Percentiles rank a stretch among this genome's conserved stretches.
Evolutionary conservation across 2,888 invertebrate genomes (phyloP).

Genomic region (Epistrophe grossulariae): DNA sequence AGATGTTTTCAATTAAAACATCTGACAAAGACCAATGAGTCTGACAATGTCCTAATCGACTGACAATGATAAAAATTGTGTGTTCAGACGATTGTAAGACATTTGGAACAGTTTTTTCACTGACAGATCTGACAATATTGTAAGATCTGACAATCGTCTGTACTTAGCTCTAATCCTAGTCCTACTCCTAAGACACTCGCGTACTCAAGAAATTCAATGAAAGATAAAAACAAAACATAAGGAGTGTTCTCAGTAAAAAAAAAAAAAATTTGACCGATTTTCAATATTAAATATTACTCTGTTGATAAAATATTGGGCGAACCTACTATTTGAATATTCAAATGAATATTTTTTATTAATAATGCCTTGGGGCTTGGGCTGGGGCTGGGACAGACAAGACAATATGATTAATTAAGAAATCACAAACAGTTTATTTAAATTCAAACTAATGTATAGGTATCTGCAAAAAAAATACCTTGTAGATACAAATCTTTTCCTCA

Average conservation of each 20-base stretch:
- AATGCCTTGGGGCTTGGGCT: not conserved
- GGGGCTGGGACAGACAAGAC: not conserved
- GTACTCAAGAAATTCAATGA: too few species aligned
- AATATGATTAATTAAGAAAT: slow-evolving; percentile 5
- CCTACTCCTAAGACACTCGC: too few species aligned
- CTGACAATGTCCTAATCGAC: too few species aligned
- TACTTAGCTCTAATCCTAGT: too few species aligned
- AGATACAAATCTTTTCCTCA: slow-evolving; percentile 7
- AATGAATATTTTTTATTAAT: not conserved
- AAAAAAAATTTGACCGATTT: not conserved
- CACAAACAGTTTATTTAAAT: not conserved
- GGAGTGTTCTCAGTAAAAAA: not conserved
- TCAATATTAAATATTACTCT: not conserved
- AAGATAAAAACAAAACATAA: too few species aligned
- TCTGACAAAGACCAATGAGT: too few species aligned
- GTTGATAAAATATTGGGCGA: not conserved
- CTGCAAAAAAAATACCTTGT: not conserved
- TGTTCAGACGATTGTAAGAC: too few species aligned
- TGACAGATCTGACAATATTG: too few species aligned
- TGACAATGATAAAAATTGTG: too few species aligned
- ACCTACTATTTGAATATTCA: not conserved
- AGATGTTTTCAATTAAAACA: too few species aligned
- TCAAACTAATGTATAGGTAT: not conserved
- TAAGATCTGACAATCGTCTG: too few species aligned
- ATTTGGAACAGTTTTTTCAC: too few species aligned